Base-by-base conservation (phyloP, 1,140 invertebrate genomes). In the Melitaea cinxia region DNA sequence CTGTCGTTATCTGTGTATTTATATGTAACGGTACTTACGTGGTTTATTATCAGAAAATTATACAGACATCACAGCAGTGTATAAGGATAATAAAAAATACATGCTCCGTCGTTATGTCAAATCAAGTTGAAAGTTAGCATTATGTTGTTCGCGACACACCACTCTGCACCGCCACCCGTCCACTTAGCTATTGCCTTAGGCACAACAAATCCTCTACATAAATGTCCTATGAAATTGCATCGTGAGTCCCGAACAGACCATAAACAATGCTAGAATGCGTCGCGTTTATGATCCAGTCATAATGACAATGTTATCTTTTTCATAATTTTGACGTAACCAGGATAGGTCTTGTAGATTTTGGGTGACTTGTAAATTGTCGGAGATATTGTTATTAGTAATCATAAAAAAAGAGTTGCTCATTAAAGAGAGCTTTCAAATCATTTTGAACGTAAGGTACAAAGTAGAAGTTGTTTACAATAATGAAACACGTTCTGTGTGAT, bases 211-310 rank as follows among this genome's bases (percentile, higher is more conserved):
- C 72, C 71, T 77, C 75, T 77, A 73, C 59, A 78, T 79, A 83
- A 85, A 82, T 81, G 82, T 85, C 77, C 79, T 74, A 81, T 70
- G 77, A 86, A 87, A 88, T 86, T 88, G 82, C 78, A 75, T 86
- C 85, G 85, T 88, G 83, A 85, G 78, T 83, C 80, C 75, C 80
- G 81, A 72, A 69, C 70, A 30, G 71, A 50, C 67, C 77, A 82
- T 88, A 85, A 85, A 85, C 63, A 85, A 73, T 63, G 65, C 60
- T 50, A 65, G 74, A 75, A 78, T 58, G 76, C 75, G 77, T 72
- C 79, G 76, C 77, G 72, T 81, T 81, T 81, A 82, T 85, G 77
- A 81, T 76, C 75, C 71, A 76, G 68, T 82, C 76, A 83, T 82
- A 73, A 70, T 71, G 72, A 71, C 75, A 68, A 80, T 77, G 73